These are phyloP conservation scores for Parauchenoglanis punctatus DNA, from an alignment of 2,797 vertebrate genomes.

Conservation along the genomic window DNA sequence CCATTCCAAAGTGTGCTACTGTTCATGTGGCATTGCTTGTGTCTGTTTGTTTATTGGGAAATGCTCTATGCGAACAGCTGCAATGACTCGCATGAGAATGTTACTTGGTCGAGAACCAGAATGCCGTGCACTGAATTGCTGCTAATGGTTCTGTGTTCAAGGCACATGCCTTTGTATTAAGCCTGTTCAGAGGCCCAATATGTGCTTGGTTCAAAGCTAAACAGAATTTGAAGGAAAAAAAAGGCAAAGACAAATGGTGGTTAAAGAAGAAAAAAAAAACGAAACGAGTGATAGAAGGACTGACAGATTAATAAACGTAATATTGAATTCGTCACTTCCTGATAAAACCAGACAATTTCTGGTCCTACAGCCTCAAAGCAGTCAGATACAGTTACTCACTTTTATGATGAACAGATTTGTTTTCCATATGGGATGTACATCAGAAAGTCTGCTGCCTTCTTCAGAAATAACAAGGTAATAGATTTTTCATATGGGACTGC, in stretches of 20 bases:
- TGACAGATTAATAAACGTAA: neutral
- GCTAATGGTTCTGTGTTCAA: constrained; percentile 55
- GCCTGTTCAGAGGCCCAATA: constrained; percentile 34
- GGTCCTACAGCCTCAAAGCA: neutral
- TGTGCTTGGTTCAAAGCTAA: constrained; percentile 17
- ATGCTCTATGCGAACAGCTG: constrained; percentile 74
- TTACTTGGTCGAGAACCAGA: constrained; percentile 59
- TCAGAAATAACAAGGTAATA: constrained; percentile 25
- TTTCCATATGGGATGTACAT: constrained; percentile 21
- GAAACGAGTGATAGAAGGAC: neutral
- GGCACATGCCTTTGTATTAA: constrained; percentile 48
- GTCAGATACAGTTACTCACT: neutral
- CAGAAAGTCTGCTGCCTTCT: neutral
- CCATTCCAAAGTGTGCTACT: constrained; percentile 36
- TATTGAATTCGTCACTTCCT: neutral
- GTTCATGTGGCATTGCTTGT: constrained; percentile 56
- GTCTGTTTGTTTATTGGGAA: constrained; percentile 67
- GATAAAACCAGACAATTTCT: neutral
- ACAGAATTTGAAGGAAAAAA: neutral
- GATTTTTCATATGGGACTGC: constrained; percentile 1
- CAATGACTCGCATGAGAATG: constrained; percentile 65
- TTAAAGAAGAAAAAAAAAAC: neutral
- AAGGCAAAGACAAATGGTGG: neutral
- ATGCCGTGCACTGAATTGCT: constrained; percentile 52
- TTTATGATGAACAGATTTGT: constrained; percentile 16